Evolutionary conservation across 2,113 vertebrate species (phyloP).

Genomic region (Syrrhaptes paradoxus): DNA sequence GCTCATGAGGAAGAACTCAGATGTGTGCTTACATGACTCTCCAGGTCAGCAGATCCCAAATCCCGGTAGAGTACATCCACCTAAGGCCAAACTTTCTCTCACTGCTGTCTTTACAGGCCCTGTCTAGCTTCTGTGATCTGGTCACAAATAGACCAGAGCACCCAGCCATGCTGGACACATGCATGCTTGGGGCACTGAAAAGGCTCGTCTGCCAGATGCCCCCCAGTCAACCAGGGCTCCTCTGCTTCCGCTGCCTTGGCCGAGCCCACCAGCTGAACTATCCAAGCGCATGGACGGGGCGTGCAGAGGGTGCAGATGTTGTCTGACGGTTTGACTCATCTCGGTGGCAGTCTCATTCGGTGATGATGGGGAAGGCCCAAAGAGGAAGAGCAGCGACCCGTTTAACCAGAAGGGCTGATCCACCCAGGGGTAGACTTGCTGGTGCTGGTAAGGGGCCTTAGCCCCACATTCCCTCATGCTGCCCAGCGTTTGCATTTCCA

Average conservation of each 20-base stretch:
- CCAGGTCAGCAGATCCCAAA: not conserved
- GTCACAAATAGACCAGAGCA: not conserved
- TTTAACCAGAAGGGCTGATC: constrained; percentile 63
- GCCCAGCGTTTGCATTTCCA: not conserved
- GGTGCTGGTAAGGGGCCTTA: not conserved
- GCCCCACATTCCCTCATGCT: not conserved
- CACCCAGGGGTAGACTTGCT: constrained; percentile 21
- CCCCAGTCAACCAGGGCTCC: not conserved
- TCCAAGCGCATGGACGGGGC: constrained; percentile 22
- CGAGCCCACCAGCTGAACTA: constrained; percentile 4
- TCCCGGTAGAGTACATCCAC: not conserved
- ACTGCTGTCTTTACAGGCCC: not conserved
- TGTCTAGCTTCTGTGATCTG: not conserved
- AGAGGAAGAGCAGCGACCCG: constrained; percentile 70
- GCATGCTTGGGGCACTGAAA: rapidly evolving
- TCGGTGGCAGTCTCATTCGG: constrained; percentile 33
- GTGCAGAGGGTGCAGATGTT: not conserved
- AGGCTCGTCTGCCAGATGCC: not conserved
- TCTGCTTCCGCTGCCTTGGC: constrained; percentile 19
- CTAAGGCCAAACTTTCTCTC: not conserved
- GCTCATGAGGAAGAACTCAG: not conserved
- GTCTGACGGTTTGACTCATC: constrained; percentile 69
- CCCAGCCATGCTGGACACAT: rapidly evolving
- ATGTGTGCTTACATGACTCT: not conserved
- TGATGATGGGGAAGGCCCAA: constrained; percentile 55